Conservation (phyloP, 2,113 vertebrate genomes). For the Motacilla tschutschensis region DNA sequence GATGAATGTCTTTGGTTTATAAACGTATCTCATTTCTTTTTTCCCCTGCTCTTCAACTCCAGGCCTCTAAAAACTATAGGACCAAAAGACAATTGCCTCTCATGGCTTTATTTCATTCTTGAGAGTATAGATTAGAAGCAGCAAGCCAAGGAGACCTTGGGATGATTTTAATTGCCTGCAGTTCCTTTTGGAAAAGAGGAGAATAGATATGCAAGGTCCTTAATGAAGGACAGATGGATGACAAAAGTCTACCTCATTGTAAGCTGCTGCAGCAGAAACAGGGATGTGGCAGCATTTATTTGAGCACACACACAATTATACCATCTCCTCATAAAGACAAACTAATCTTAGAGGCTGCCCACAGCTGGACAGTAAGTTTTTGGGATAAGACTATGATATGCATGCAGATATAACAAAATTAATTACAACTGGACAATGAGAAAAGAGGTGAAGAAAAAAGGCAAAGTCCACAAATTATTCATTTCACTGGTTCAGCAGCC, state of each 20-base stretch:
- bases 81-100: slow-evolving; percentile 3
- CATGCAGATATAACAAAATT: not conserved
- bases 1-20: slow-evolving; percentile 1
- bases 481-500: not conserved
- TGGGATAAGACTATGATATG: not conserved
- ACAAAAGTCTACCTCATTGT: not conserved
- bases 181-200: slow-evolving; percentile 11
- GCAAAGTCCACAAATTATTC: not conserved
- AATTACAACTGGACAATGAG: not conserved
- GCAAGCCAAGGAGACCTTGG: slow-evolving; percentile 9
- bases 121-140: slow-evolving; percentile 23
- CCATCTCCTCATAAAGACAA: not conserved
- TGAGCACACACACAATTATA: not conserved
- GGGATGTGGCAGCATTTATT: not conserved
- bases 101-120: not conserved
- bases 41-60: not conserved
- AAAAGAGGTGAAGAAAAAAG: not conserved
- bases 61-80: not conserved
- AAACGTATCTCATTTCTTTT: not conserved
- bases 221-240: not conserved
- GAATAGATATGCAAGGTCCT: not conserved
- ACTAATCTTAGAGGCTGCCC: not conserved
- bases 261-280: not conserved
- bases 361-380: not conserved
- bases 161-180: slow-evolving; percentile 19